Evolutionary conservation across 2,888 invertebrate genomes (phyloP).

Genomic region (Netelia fuscicornis): DNA sequence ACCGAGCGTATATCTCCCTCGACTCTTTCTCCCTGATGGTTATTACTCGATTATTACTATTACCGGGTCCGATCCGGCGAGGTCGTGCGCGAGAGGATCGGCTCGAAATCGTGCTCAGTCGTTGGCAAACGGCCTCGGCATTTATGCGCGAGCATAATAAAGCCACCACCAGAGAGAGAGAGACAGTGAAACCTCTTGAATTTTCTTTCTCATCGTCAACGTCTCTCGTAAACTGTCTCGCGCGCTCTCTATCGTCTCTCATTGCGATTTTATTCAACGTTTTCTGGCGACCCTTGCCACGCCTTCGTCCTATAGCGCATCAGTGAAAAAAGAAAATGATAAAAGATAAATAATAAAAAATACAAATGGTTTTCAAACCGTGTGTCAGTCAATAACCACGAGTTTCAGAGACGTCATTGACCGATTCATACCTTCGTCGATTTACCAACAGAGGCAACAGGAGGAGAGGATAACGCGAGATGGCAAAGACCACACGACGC

Average conservation of each 20-base stretch:
- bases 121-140: slow-evolving; percentile 72
- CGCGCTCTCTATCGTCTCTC: neutral
- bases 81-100: slow-evolving; percentile 66
- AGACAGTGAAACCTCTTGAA: slow-evolving; percentile 23
- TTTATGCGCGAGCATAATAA: slow-evolving; percentile 73
- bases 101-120: slow-evolving; percentile 53
- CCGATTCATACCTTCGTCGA: slow-evolving; percentile 45
- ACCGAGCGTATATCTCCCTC: slow-evolving; percentile 68
- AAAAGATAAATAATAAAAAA: neutral
- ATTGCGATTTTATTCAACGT: neutral
- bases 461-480: slow-evolving; percentile 16
- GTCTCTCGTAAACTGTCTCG: slow-evolving; percentile 47
- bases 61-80: slow-evolving; percentile 71
- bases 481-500: slow-evolving; percentile 33
- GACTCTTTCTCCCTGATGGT: slow-evolving; percentile 66
- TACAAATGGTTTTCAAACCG: neutral
- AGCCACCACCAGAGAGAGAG: neutral
- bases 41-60: slow-evolving; percentile 77
- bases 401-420: slow-evolving; percentile 43
- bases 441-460: slow-evolving; percentile 37
- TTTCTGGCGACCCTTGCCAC: neutral
- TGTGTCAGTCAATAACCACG: no score
- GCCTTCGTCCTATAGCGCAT: neutral
- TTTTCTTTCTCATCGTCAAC: slow-evolving; percentile 52
- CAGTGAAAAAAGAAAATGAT: no score